These are phyloP conservation scores for Agonum fuliginosum DNA, from an alignment of 2,888 invertebrate species.

Conservation along the genomic window DNA sequence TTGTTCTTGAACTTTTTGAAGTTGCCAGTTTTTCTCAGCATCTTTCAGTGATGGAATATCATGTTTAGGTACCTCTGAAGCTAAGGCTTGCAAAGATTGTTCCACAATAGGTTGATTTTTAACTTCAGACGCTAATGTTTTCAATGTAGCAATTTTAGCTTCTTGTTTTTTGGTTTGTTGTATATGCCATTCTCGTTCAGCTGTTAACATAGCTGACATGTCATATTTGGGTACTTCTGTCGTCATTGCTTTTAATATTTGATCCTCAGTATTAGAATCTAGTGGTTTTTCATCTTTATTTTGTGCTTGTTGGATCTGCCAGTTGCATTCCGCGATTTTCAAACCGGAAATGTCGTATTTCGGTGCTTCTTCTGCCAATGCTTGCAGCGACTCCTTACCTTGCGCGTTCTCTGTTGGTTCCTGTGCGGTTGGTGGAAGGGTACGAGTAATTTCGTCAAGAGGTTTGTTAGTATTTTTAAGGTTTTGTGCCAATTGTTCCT, in stretches of 20 bases:
- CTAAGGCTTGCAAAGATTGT: not conserved
- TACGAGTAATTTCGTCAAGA: slow-evolving; percentile 28
- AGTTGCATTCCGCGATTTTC: slow-evolving; percentile 39
- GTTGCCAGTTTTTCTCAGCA: slow-evolving; percentile 47
- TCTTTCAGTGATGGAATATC: slow-evolving; percentile 5
- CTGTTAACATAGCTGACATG: slow-evolving; percentile 60
- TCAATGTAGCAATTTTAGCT: no score
- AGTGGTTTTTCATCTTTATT: not conserved
- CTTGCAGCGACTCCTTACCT: slow-evolving; percentile 33
- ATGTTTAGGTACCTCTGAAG: slow-evolving; percentile 47
- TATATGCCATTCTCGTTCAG: slow-evolving; percentile 65
- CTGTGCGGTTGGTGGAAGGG: slow-evolving; percentile 36
- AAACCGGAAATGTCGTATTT: slow-evolving; percentile 34
- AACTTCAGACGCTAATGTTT: no score
- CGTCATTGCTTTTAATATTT: slow-evolving; percentile 35
- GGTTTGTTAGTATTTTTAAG: slow-evolving; percentile 39
- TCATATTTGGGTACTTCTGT: slow-evolving; percentile 62
- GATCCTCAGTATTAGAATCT: slow-evolving; percentile 32
- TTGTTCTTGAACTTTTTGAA: slow-evolving; percentile 6
- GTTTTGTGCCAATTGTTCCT: slow-evolving; percentile 57
- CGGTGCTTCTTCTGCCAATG: slow-evolving; percentile 46
- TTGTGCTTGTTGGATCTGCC: slow-evolving; percentile 37
- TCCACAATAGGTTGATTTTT: not conserved
- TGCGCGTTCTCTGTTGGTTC: slow-evolving; percentile 22
- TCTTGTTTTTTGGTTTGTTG: slow-evolving; percentile 53